phyloP scores from a whole-genome alignment of 2,113 vertebrate species.

The Strix aluco region DNA sequence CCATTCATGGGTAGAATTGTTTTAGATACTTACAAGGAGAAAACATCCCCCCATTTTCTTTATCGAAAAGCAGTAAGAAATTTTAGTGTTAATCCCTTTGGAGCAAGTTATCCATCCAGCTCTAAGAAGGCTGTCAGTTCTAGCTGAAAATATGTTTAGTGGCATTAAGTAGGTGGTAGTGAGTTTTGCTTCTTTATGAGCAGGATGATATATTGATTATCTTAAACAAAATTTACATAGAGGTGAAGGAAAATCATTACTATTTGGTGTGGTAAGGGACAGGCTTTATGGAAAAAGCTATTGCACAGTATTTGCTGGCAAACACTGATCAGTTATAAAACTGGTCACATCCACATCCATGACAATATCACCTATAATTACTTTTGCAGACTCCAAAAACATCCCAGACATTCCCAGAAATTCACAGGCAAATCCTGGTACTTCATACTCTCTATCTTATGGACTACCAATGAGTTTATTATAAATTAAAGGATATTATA shows the following conservation, averaged over 20 bases:
- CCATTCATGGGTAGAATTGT: slow-evolving; percentile 34
- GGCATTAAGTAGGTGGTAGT: not conserved
- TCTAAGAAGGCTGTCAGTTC: not conserved
- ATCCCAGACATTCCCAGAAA: slow-evolving; percentile 6
- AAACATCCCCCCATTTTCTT: not conserved
- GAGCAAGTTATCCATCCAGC: not conserved
- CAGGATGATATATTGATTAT: not conserved
- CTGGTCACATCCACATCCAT: not conserved
- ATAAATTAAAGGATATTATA: slow-evolving; percentile 9
- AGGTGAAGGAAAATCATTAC: slow-evolving; percentile 11
- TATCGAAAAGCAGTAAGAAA: not conserved
- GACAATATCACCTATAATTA: not conserved
- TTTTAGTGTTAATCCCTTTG: not conserved
- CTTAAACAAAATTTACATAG: not conserved
- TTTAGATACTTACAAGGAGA: slow-evolving; percentile 31
- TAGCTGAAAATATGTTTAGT: not conserved
- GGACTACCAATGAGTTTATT: not conserved
- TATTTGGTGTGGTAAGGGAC: not conserved
- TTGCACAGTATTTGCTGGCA: not conserved
- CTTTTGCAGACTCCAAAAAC: not conserved
- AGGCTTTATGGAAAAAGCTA: not conserved
- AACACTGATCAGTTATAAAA: not conserved
- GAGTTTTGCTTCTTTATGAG: not conserved
- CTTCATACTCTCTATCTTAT: not conserved
- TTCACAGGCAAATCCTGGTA: not conserved